A percentile compares a stretch with the other conserved stretches of the same genome.
These are phyloP conservation scores for Megastigmus dorsalis DNA, from an alignment of 2,888 invertebrate genomes.

Conservation along the genomic window DNA sequence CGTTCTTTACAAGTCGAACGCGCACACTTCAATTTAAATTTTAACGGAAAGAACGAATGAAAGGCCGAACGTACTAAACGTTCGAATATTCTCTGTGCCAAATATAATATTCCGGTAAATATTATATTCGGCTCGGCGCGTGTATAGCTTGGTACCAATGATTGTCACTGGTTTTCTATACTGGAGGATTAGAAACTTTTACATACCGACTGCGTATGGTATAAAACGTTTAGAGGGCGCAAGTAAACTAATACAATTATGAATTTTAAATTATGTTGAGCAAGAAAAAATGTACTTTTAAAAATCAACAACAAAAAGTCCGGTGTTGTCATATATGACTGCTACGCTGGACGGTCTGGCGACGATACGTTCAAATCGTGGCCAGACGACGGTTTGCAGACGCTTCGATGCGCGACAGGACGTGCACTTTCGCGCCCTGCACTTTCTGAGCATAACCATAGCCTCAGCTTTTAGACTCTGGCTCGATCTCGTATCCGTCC, in stretches of 20 bases:
- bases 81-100: too few relatives aligned
- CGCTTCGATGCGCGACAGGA: slow-evolving; percentile 86
- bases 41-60: too few relatives aligned
- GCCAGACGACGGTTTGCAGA: slow-evolving; percentile 82
- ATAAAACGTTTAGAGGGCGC: slow-evolving; percentile 80
- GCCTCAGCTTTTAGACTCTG: slow-evolving; percentile 81
- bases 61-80: too few relatives aligned
- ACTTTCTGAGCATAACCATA: slow-evolving; percentile 78
- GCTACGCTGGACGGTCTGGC: slow-evolving; percentile 90
- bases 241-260: slow-evolving; percentile 67
- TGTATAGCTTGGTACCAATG: slow-evolving; percentile 80
- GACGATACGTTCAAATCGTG: slow-evolving; percentile 88
- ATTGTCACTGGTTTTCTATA: slow-evolving; percentile 80
- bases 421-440: slow-evolving; percentile 81
- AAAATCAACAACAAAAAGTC: slow-evolving; percentile 78
- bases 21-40: too few relatives aligned
- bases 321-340: slow-evolving; percentile 93
- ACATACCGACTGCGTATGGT: slow-evolving; percentile 83
- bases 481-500: slow-evolving; percentile 80
- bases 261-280: neutral
- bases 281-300: neutral
- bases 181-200: slow-evolving; percentile 80
- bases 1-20: slow-evolving; percentile 83
- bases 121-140: slow-evolving; percentile 83
- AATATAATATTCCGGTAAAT: too few relatives aligned